Conservation (phyloP, 1,140 invertebrate species). For the Agraylea sexmaculata region DNA sequence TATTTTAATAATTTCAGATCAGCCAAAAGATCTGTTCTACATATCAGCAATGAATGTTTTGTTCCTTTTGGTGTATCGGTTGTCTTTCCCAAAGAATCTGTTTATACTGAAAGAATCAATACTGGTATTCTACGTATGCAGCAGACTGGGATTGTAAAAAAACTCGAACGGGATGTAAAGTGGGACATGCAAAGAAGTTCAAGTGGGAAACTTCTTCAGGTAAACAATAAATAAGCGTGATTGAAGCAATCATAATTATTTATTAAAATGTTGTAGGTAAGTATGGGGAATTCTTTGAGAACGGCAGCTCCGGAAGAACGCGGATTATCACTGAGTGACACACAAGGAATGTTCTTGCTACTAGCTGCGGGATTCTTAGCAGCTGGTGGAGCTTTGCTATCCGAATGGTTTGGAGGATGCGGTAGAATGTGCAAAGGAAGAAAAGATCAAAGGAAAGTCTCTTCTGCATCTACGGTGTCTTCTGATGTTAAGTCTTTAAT, state of each 20-base stretch:
- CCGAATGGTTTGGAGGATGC: slow-evolving; percentile 53
- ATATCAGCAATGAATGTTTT: slow-evolving; percentile 59
- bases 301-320: slow-evolving; percentile 46
- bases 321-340: slow-evolving; percentile 57
- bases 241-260: neutral
- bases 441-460: slow-evolving; percentile 20
- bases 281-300: slow-evolving; percentile 21
- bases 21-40: slow-evolving; percentile 49
- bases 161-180: slow-evolving; percentile 52
- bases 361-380: slow-evolving; percentile 52
- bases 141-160: slow-evolving; percentile 51
- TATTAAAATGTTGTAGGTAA: slow-evolving; percentile 9
- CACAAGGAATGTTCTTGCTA: slow-evolving; percentile 66
- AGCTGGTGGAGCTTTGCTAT: slow-evolving; percentile 41
- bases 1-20: slow-evolving; percentile 21
- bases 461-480: slow-evolving; percentile 3
- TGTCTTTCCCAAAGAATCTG: slow-evolving; percentile 45
- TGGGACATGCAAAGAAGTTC: slow-evolving; percentile 52
- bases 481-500: slow-evolving; percentile 10
- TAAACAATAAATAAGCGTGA: too few species aligned
- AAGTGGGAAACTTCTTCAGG: slow-evolving; percentile 46
- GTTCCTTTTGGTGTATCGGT: slow-evolving; percentile 52
- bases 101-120: slow-evolving; percentile 47
- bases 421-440: slow-evolving; percentile 38
- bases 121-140: slow-evolving; percentile 42